These are phyloP conservation scores for Calephelis nemesis DNA, from an alignment of 1,140 invertebrate genomes.

Conservation along the genomic window DNA sequence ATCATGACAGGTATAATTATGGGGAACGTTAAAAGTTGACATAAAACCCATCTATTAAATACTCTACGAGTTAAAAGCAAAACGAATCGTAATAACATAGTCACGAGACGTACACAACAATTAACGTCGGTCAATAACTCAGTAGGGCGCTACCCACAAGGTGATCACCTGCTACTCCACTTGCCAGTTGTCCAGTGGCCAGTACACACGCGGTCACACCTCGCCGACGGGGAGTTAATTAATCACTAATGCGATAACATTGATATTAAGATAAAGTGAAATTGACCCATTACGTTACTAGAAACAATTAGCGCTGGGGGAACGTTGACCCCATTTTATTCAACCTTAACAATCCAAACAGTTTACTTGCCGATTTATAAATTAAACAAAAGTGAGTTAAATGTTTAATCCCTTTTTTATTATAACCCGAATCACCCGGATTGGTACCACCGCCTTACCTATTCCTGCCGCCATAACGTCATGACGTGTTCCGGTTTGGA, in stretches of 20 bases:
- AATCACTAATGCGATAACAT: slow-evolving; percentile 67
- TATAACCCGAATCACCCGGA: too few species aligned
- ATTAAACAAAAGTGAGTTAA: too few species aligned
- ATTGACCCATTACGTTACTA: slow-evolving; percentile 38
- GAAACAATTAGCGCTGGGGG: neutral
- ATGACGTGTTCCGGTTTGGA: too few species aligned
- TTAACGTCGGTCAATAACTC: slow-evolving; percentile 60
- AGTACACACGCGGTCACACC: slow-evolving; percentile 46
- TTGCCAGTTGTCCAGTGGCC: neutral
- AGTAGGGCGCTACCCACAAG: slow-evolving; percentile 34
- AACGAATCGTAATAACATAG: slow-evolving; percentile 37
- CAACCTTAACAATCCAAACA: too few species aligned
- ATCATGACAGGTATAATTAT: slow-evolving; percentile 3
- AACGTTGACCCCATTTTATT: neutral
- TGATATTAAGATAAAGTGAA: slow-evolving; percentile 54
- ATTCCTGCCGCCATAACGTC: too few species aligned
- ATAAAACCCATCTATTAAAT: slow-evolving; percentile 10
- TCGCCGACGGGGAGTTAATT: slow-evolving; percentile 60
- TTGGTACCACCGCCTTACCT: too few species aligned
- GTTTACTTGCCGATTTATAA: too few species aligned
- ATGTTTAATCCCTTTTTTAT: too few species aligned
- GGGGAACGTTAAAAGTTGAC: slow-evolving; percentile 4
- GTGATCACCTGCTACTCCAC: slow-evolving; percentile 44
- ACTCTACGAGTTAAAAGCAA: slow-evolving; percentile 34
- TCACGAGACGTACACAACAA: slow-evolving; percentile 54